Percentiles rank a stretch among this genome's conserved stretches.
Conservation (phyloP, 2,113 vertebrate species). For the Epinephelus fuscoguttatus region DNA sequence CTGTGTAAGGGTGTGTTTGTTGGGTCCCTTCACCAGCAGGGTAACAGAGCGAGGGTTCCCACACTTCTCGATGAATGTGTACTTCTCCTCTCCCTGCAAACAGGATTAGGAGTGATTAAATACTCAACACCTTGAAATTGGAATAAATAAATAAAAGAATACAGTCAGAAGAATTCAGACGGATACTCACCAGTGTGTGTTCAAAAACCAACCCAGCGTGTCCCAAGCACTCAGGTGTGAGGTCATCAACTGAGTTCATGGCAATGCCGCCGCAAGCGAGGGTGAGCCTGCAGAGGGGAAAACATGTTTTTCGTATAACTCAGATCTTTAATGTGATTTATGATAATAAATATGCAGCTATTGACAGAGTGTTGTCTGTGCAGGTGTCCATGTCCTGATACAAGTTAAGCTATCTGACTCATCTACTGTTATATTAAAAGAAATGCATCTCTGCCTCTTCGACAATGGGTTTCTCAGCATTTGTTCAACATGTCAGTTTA, state of each 20-base stretch:
- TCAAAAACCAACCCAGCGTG: slow-evolving; percentile 94
- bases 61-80: slow-evolving; percentile 96
- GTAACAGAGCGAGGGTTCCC: slow-evolving; percentile 96
- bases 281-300: slow-evolving; percentile 83
- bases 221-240: slow-evolving; percentile 92
- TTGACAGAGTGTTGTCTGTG: neutral
- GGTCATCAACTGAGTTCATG: slow-evolving; percentile 96
- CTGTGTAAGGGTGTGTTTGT: slow-evolving; percentile 96
- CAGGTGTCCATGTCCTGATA: neutral
- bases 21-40: slow-evolving; percentile 94
- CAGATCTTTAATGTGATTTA: neutral
- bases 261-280: slow-evolving; percentile 94
- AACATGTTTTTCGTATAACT: neutral
- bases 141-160: neutral
- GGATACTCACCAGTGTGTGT: slow-evolving; percentile 90
- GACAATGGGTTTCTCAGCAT: too few relatives aligned
- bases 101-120: neutral
- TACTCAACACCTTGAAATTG: neutral
- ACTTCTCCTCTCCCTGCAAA: slow-evolving; percentile 96
- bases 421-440: too few relatives aligned
- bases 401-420: too few relatives aligned
- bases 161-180: accelerated
- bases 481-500: neutral
- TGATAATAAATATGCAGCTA: neutral
- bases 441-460: too few relatives aligned